Conservation (phyloP, 1,140 invertebrate genomes). For the Neodiprion virginianus region DNA sequence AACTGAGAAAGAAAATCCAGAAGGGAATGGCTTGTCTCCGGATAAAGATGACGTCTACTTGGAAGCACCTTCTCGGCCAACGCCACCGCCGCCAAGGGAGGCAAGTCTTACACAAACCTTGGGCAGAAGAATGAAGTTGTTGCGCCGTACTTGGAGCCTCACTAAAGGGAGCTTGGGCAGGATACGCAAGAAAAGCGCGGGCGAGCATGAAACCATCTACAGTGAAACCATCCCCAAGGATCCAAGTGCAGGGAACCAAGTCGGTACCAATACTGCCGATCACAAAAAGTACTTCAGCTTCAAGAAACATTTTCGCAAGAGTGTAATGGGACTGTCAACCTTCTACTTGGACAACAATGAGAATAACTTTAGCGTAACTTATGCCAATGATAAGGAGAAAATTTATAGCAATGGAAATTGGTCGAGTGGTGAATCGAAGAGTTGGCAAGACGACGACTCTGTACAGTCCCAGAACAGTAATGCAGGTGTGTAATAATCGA, state of each 20-base stretch:
- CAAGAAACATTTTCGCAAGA: slow-evolving; percentile 48
- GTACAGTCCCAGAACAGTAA: slow-evolving; percentile 28
- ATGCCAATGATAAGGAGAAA: slow-evolving; percentile 38
- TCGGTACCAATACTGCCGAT: slow-evolving; percentile 34
- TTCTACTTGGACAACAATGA: slow-evolving; percentile 48
- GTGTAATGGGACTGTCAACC: slow-evolving; percentile 38
- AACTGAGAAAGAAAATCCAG: slow-evolving; percentile 25
- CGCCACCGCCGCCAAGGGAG: slow-evolving; percentile 51
- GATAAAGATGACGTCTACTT: not conserved
- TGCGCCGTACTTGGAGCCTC: slow-evolving; percentile 56
- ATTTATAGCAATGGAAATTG: slow-evolving; percentile 44
- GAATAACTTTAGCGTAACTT: slow-evolving; percentile 12
- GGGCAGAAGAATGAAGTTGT: slow-evolving; percentile 51
- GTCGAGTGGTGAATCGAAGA: slow-evolving; percentile 28
- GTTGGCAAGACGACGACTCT: slow-evolving; percentile 37
- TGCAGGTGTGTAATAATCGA: slow-evolving; percentile 19
- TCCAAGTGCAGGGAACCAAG: slow-evolving; percentile 26
- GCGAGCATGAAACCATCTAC: slow-evolving; percentile 21
- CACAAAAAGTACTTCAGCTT: slow-evolving; percentile 52
- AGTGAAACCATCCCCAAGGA: slow-evolving; percentile 19
- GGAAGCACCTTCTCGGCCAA: slow-evolving; percentile 48
- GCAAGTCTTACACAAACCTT: slow-evolving; percentile 50
- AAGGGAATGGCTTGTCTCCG: not conserved
- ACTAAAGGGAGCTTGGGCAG: slow-evolving; percentile 55
- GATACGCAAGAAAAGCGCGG: slow-evolving; percentile 45